phyloP scores from a whole-genome alignment of 2,113 vertebrate species.

The Tauraco erythrolophus region DNA sequence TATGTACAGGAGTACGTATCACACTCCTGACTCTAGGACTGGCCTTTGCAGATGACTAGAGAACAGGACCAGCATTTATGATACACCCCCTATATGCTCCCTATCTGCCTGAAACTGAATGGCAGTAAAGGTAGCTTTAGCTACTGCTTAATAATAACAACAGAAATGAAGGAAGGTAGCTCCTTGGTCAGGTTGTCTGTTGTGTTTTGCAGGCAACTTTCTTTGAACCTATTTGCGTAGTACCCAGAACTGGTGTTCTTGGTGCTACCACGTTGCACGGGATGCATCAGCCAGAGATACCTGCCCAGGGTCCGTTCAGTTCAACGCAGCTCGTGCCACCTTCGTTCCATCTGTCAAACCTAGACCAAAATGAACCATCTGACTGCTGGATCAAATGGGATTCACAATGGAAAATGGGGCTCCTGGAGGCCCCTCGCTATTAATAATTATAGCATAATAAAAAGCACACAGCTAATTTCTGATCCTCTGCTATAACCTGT shows the following conservation, averaged over 20 bases:
- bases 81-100: not conserved
- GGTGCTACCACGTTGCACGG: rapidly evolving
- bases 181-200: too few species aligned
- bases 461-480: conserved; percentile 2
- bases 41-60: not conserved
- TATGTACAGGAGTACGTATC: not conserved
- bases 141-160: not conserved
- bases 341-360: not conserved
- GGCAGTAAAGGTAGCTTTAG: not conserved
- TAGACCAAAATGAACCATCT: not conserved
- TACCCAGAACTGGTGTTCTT: not conserved
- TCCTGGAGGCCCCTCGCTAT: not conserved
- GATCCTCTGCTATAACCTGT: conserved; percentile 11
- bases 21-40: rapidly evolving
- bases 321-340: not conserved
- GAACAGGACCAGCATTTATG: not conserved
- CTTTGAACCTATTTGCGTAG: rapidly evolving
- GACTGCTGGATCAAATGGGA: not conserved
- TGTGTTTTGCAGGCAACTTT: not conserved
- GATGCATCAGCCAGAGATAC: not conserved
- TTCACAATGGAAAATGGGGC: not conserved
- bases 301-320: not conserved
- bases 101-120: rapidly evolving
- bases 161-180: not conserved
- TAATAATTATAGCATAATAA: conserved; percentile 18